Evolutionary conservation across 2,113 vertebrate genomes (phyloP).

Genomic region (Nipponia nippon): DNA sequence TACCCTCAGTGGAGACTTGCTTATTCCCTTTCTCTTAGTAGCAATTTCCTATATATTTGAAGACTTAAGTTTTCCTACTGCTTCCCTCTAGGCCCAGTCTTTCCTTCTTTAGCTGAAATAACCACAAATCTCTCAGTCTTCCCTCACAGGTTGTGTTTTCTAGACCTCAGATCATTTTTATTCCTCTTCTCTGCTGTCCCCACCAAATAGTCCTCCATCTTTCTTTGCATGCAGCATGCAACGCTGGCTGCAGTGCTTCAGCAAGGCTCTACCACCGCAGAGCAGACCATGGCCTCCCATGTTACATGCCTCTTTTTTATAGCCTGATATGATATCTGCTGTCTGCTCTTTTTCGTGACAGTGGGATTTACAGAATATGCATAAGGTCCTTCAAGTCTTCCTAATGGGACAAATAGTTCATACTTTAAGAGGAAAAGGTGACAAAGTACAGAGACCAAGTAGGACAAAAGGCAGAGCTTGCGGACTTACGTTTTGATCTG

Average conservation of each 20-base stretch:
- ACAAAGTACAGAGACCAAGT: neutral
- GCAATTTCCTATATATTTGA: neutral
- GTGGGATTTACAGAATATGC: neutral
- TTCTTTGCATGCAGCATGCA: neutral
- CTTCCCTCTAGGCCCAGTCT: neutral
- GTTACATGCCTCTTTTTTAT: neutral
- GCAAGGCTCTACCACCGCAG: neutral
- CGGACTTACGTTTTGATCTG: neutral
- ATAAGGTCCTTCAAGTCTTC: neutral
- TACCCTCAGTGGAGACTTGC: neutral
- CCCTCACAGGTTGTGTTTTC: neutral
- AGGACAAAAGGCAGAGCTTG: neutral
- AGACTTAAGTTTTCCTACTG: neutral
- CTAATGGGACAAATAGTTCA: neutral
- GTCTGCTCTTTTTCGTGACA: neutral
- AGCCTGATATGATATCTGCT: neutral
- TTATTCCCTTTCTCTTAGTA: neutral
- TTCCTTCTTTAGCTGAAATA: neutral
- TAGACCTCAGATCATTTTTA: neutral
- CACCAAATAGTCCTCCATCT: neutral
- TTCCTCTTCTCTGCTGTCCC: neutral
- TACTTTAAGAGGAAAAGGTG: neutral
- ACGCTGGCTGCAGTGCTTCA: neutral
- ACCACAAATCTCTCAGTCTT: neutral
- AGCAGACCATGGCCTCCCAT: neutral